Base-by-base conservation (phyloP, 2,888 invertebrate genomes). In the Lamproptera curius region DNA sequence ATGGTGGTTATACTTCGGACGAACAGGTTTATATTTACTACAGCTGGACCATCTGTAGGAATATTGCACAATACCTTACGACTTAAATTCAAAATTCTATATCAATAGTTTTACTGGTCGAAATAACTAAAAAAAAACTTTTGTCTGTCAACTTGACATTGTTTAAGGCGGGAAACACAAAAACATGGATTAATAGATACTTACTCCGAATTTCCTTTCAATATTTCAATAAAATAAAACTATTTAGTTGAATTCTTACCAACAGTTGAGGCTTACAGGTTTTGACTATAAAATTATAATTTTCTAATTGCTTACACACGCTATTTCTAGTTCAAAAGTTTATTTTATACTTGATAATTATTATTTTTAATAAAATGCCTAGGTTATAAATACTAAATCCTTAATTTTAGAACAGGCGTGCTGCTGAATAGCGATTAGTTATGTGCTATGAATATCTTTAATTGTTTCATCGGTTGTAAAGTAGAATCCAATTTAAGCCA, bases 21-120 rank as follows among this genome's bases (percentile, higher is more conserved):
- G 93, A 97, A 97, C 91, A 97, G 94, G 94, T 98, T 98, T 89
- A 98, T 96, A 91, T 93, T 94, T 89, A 98, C 97, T 91, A 96
- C 92, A 85, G 97, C 97, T 80, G 97, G 97, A 85, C 97, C 97
- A 93, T 96, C 97, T 95, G 92, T 89, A 77, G 76, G 74, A 61
- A 65, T 59, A 64, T 56, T 56, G 56, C 50, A 56, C 41, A 53
- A 44, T 51, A 49, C 55, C 59, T 58, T 46, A 55, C 51, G 45
- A 45, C 43, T 26, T 39, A n/a, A 45, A 44, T 31, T 6, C 17
- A 14, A 33, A 44, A 6, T 16, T n/a, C n/a, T n/a, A n/a, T n/a
- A n/a, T n/a, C n/a, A n/a, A n/a, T n/a, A n/a, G n/a, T n/a, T n/a
- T n/a, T n/a, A n/a, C 11, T 13, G 31, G 1, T 20, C 13, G 37